Evolutionary conservation across 2,888 invertebrate species (phyloP), one percentile per base, ranked within the genome.

Genomic region (Drosophila algonquin): DNA sequence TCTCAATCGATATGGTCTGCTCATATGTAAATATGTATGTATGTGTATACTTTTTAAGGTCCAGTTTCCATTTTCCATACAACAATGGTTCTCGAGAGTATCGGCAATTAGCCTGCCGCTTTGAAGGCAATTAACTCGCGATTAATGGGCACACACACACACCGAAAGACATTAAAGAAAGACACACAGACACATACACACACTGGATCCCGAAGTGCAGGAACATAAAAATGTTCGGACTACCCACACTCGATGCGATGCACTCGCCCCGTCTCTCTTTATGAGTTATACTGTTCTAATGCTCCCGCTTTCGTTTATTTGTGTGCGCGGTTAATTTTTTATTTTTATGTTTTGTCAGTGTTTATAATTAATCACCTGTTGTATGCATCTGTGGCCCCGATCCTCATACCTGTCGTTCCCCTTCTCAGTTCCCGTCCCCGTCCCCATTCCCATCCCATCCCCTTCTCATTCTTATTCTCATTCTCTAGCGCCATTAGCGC

Each of bases 331-430:
- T 85, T 85, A 76, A 84, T 86, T 85, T 88, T 80, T 64, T 86
- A 88, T 88, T 87, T 87, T 89, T 89, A 80, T 89, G 87, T 88
- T 88, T 85, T 89, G 87, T 88, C 87, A 88, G 87, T 83, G 83
- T 88, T 88, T 89, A 88, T 89, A 88, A 88, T 88, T 88, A 88
- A 88, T 88, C 89, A 88, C 88, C 81, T 89, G 86, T 80, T 81
- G 81, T 80, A 82, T 75, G 77, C 80, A 81, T 82, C 60, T 64
- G 40, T 47, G 53, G 44, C 67, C 58, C 24, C 46, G 44, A 35
- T 40, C 40, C 40, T 6, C 40, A 40, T 40, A 40, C 40, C 40
- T 40, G 40, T 40, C 40, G 40, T 14, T 40, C 7, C 35, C 14
- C 35, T 14, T 46, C 27, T 58, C 24, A 18, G 44, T 27, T 7